Evolutionary conservation across 2,797 vertebrate species (phyloP), one percentile per base, ranked within the genome.

Genomic region (Typhlichthys eigenmanni): DNA sequence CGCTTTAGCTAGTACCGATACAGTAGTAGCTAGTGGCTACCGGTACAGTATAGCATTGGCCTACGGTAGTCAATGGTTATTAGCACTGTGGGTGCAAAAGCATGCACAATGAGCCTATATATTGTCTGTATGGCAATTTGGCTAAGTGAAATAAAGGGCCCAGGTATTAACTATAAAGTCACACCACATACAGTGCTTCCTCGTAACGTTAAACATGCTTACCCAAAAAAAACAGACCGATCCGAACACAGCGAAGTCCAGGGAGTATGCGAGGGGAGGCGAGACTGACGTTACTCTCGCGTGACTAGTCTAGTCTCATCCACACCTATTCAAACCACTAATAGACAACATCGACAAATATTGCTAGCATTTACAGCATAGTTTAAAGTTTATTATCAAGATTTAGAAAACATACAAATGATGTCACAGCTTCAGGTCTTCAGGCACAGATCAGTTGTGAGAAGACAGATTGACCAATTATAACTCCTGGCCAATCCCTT

Each of bases 351-450:
- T 13, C 14, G 9, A 50, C 8, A 60, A 3, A 2, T 1, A 16
- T 50, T 55, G 29, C 32, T 4, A 62, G 34, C 34, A 45, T 47
- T 69, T 51, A 61, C 76, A 82, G 80, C 82, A 85, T 75, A 85
- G 65, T 86, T 88, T 86, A 87, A 80, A 79, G 84, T 93, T 94
- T 93, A 94, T 93, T 94, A 90, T 79, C 85, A 93, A 93, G 87
- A 82, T 89, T 88, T 90, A 92, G 78, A 93, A 93, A 93, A 92
- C 90, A 84, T 92, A 93, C 88, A 92, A 93, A 93, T 90, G 82
- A 84, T 88, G 91, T 94, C 92, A 94, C 92, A 94, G 93, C 93
- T 92, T 93, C 85, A 89, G 92, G 93, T 94, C 93, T 90, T 92
- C 91, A 93, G 93, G 93, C 92, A 94, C 92, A 76, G 90, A 87